Evolutionary conservation across 30 jellyfish, hydroid and myxozoan genomes (phyloP).

Genomic region (Cassiopea xamachana): DNA sequence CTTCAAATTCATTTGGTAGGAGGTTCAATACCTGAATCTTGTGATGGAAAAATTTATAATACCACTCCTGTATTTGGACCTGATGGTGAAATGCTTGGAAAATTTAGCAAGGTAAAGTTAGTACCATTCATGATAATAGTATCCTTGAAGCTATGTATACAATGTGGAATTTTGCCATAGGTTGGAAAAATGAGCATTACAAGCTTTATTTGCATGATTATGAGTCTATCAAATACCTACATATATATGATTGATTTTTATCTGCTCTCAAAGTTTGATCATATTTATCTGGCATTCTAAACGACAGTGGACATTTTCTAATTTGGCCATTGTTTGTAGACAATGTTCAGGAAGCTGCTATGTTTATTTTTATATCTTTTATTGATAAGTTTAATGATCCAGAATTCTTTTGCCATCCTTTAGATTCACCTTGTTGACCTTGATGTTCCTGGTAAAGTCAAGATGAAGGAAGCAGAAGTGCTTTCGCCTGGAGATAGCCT

Average conservation of each 20-base stretch:
- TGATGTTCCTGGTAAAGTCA: slow-evolving; percentile 80
- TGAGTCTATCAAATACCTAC: too few relatives aligned
- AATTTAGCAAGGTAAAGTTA: slow-evolving; percentile 69
- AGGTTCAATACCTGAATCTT: slow-evolving; percentile 81
- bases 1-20: slow-evolving; percentile 71
- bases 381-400: background rate
- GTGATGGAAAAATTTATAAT: slow-evolving; percentile 68
- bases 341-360: too few relatives aligned
- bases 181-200: too few relatives aligned
- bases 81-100: slow-evolving; percentile 73
- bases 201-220: too few relatives aligned
- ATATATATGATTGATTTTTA: too few relatives aligned
- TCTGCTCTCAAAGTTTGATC: too few relatives aligned
- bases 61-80: slow-evolving; percentile 82
- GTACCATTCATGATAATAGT: background rate
- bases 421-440: slow-evolving; percentile 87
- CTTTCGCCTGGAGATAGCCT: slow-evolving; percentile 76
- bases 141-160: background rate
- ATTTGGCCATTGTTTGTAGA: too few relatives aligned
- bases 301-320: too few relatives aligned
- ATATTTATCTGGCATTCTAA: too few relatives aligned
- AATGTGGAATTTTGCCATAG: too few relatives aligned
- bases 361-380: too few relatives aligned
- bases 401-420: background rate
- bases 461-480: slow-evolving; percentile 73